These are phyloP conservation scores for Andrena fulva DNA, from an alignment of 2,888 invertebrate species.

Conservation along the genomic window DNA sequence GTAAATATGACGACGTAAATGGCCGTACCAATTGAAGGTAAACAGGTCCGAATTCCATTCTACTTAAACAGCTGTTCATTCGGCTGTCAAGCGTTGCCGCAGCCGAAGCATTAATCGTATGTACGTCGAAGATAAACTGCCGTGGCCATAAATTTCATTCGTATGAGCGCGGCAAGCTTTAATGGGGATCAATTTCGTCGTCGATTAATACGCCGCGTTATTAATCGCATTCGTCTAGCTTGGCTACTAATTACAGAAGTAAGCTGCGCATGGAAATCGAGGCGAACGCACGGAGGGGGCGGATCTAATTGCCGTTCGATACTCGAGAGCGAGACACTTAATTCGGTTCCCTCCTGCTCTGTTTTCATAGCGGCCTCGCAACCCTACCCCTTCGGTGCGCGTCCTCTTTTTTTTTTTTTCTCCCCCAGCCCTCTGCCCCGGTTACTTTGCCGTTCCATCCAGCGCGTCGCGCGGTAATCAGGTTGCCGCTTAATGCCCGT, in stretches of 20 bases:
- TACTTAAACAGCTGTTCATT: neutral
- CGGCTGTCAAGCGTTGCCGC: constrained; percentile 18
- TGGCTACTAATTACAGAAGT: constrained; percentile 43
- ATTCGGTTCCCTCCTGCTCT: constrained; percentile 54
- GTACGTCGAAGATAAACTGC: constrained; percentile 40
- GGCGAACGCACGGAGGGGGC: constrained; percentile 20
- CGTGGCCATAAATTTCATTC: constrained; percentile 45
- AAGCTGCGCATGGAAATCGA: constrained; percentile 32
- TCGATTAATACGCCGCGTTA: constrained; percentile 54
- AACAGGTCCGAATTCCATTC: neutral
- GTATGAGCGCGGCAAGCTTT: constrained; percentile 38
- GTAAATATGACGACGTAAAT: too few species aligned
- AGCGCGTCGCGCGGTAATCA: constrained; percentile 71
- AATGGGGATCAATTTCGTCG: constrained; percentile 45
- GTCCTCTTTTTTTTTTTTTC: constrained; percentile 31
- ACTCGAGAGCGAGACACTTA: constrained; percentile 58
- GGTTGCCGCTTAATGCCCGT: constrained; percentile 77
- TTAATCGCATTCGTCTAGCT: constrained; percentile 56
- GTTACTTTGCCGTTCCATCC: constrained; percentile 70
- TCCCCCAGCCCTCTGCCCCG: constrained; percentile 24
- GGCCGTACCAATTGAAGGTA: neutral
- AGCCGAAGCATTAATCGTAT: constrained; percentile 30
- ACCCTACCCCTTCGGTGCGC: constrained; percentile 34
- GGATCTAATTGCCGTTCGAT: constrained; percentile 58
- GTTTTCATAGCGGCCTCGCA: constrained; percentile 62